phyloP scores from a whole-genome alignment of 1,140 invertebrate species.

The Megalopta genalis region DNA sequence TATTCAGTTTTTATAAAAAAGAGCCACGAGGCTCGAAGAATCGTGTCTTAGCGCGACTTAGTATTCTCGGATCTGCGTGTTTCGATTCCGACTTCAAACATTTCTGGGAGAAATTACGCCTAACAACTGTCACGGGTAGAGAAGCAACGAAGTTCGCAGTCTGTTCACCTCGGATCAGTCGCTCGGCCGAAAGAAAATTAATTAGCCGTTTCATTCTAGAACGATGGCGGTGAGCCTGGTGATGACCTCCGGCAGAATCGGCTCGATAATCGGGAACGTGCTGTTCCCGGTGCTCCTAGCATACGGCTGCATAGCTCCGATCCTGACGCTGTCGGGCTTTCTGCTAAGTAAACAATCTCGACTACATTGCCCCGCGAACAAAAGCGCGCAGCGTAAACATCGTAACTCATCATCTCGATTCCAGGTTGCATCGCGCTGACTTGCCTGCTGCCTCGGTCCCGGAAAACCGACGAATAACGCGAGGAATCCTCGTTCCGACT shows the following conservation, averaged over 20 bases:
- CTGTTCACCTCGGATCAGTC: too few relatives aligned
- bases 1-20: too few relatives aligned
- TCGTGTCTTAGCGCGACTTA: too few relatives aligned
- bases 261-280: conserved; percentile 78
- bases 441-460: conserved; percentile 62
- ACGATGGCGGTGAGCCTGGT: conserved; percentile 79
- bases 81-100: too few relatives aligned
- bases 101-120: too few relatives aligned
- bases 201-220: conserved; percentile 58
- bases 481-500: neutral
- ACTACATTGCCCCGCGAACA: too few relatives aligned
- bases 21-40: too few relatives aligned
- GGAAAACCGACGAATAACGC: conserved; percentile 60
- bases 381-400: neutral
- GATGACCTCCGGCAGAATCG: conserved; percentile 79
- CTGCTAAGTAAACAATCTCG: conserved; percentile 74
- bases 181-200: too few relatives aligned
- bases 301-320: conserved; percentile 75
- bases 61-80: too few relatives aligned
- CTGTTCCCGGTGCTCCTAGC: conserved; percentile 78
- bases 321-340: conserved; percentile 72
- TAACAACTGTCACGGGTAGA: too few relatives aligned
- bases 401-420: conserved; percentile 35
- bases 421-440: conserved; percentile 67
- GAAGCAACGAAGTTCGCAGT: too few relatives aligned